Evolutionary conservation across 2,888 invertebrate genomes (phyloP).

Genomic region (Agrochola litura): DNA sequence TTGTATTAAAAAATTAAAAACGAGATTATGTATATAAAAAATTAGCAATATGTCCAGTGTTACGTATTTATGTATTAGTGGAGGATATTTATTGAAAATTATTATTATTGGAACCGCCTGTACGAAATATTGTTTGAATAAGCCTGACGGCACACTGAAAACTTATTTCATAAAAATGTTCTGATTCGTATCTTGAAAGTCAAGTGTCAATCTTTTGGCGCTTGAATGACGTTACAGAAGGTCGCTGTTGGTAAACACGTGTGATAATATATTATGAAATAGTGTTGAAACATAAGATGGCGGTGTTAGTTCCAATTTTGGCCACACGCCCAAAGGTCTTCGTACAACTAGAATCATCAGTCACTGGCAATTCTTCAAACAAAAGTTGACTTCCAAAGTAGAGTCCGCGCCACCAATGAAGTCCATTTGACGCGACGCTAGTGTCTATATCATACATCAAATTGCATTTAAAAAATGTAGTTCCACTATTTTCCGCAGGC

Average conservation of each 20-base stretch:
- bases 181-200: neutral
- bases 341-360: too few relatives aligned
- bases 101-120: conserved; percentile 61
- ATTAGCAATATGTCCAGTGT: conserved; percentile 33
- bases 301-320: neutral
- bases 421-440: too few relatives aligned
- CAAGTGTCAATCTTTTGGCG: neutral
- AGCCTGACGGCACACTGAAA: neutral
- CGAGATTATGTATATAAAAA: conserved; percentile 46
- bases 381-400: too few relatives aligned
- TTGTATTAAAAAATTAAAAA: conserved; percentile 26
- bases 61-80: conserved; percentile 30
- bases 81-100: conserved; percentile 41
- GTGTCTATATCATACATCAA: too few relatives aligned
- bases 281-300: neutral
- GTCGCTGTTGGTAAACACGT: neutral
- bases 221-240: neutral
- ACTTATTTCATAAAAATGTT: neutral
- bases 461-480: too few relatives aligned
- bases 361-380: too few relatives aligned
- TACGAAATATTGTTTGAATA: conserved; percentile 28
- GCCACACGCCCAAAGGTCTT: neutral
- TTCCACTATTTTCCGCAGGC: too few relatives aligned
- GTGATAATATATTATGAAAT: neutral
- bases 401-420: too few relatives aligned